These are phyloP conservation scores for Cyaniris semiargus DNA, from an alignment of 2,888 invertebrate species.

Conservation along the genomic window DNA sequence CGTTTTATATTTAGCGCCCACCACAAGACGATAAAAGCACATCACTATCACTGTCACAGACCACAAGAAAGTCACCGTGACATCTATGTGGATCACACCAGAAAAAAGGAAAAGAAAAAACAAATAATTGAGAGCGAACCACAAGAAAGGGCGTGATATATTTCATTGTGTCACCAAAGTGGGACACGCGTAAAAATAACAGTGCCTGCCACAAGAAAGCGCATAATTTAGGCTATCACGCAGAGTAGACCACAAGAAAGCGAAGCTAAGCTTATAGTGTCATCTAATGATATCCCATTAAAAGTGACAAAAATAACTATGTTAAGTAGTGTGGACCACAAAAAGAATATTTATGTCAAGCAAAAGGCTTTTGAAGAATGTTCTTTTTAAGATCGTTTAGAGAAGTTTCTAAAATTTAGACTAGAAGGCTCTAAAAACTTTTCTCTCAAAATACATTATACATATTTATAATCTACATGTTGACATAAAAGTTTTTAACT, in stretches of 20 bases:
- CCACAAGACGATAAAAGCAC: constrained; percentile 40
- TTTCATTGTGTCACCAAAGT: constrained; percentile 17
- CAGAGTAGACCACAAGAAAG: not conserved
- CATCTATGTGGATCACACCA: not conserved
- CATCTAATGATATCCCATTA: too few species aligned
- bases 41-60: constrained; percentile 27
- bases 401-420: too few species aligned
- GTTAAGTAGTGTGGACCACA: not conserved
- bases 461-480: too few species aligned
- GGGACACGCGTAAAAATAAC: constrained; percentile 11
- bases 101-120: not conserved
- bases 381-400: too few species aligned
- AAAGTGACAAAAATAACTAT: constrained; percentile 19
- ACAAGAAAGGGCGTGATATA: constrained; percentile 43
- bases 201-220: constrained; percentile 44
- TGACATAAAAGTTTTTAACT: too few species aligned
- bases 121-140: constrained; percentile 42
- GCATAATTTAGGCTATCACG: constrained; percentile 35
- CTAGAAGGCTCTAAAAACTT: too few species aligned
- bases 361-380: too few species aligned
- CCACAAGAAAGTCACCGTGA: constrained; percentile 2
- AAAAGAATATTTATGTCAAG: not conserved
- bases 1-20: constrained; percentile 48
- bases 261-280: not conserved
- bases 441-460: too few species aligned